A percentile compares a stretch with the other conserved stretches of the same genome.
phyloP scores from a whole-genome alignment of 2,888 invertebrate species.

The Rhagonycha lutea region DNA sequence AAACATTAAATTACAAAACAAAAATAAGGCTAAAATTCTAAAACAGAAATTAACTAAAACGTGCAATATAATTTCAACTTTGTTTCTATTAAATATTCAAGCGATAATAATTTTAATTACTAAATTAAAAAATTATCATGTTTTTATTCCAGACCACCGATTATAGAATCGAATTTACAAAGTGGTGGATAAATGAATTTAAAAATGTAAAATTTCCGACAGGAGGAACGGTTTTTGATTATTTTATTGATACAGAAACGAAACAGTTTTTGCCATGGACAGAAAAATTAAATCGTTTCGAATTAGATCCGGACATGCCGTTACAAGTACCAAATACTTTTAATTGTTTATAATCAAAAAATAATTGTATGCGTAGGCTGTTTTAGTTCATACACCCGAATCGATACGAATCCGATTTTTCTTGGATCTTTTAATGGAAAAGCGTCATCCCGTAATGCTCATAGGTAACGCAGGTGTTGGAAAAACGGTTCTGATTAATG shows the following conservation, averaged over 20 bases:
- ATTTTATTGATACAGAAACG: slow-evolving; percentile 87
- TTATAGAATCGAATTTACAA: slow-evolving; percentile 84
- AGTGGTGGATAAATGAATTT: slow-evolving; percentile 98
- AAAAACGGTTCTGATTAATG: slow-evolving; percentile 83
- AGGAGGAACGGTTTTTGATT: slow-evolving; percentile 94
- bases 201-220: slow-evolving; percentile 91
- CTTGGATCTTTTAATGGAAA: slow-evolving; percentile 85
- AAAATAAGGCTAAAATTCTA: background rate
- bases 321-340: slow-evolving; percentile 68
- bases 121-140: background rate
- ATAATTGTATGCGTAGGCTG: slow-evolving; percentile 64
- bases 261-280: slow-evolving; percentile 91
- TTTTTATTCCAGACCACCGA: slow-evolving; percentile 59
- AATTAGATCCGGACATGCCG: slow-evolving; percentile 88
- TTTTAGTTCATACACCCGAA: slow-evolving; percentile 90
- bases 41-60: background rate
- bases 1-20: background rate
- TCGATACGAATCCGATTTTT: slow-evolving; percentile 89
- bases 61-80: background rate
- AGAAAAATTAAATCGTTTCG: slow-evolving; percentile 87
- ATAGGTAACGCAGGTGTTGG: slow-evolving; percentile 93
- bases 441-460: slow-evolving; percentile 90
- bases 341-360: background rate
- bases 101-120: background rate
- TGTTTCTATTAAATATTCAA: background rate